Percentiles rank a stretch among this genome's conserved stretches.
phyloP scores from a whole-genome alignment of 2,888 invertebrate species.

The Carpatolechia fugitivella region DNA sequence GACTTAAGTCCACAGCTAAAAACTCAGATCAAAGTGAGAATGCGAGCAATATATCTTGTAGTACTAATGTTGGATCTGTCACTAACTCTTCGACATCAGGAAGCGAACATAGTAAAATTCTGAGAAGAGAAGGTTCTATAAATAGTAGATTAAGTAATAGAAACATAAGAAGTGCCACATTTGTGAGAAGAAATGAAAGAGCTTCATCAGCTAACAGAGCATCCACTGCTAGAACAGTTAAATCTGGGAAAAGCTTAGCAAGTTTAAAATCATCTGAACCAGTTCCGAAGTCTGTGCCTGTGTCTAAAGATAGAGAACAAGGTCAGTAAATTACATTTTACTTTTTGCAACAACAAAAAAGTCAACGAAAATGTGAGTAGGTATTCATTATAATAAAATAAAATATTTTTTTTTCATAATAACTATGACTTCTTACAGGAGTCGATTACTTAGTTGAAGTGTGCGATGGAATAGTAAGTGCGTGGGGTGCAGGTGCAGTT shows the following conservation, averaged over 20 bases:
- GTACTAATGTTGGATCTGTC: conserved; percentile 64
- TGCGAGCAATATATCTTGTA: conserved; percentile 65
- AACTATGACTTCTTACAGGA: conserved; percentile 62
- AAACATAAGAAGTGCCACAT: conserved; percentile 74
- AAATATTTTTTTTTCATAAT: too few species aligned
- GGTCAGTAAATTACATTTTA: conserved; percentile 55
- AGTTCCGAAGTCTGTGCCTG: conserved; percentile 67
- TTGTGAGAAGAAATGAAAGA: conserved; percentile 64
- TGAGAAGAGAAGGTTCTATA: conserved; percentile 62
- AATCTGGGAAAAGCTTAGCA: conserved; percentile 72
- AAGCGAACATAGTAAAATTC: conserved; percentile 61
- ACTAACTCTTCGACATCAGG: conserved; percentile 71
- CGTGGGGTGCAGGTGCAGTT: conserved; percentile 93
- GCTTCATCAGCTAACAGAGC: conserved; percentile 78
- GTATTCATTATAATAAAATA: too few species aligned
- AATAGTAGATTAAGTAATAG: conserved; percentile 59
- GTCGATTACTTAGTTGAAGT: conserved; percentile 95
- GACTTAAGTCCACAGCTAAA: conserved; percentile 46
- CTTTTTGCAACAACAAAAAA: not conserved
- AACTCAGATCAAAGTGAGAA: conserved; percentile 66
- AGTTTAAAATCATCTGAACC: conserved; percentile 72
- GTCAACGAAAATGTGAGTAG: too few species aligned
- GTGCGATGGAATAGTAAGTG: conserved; percentile 88
- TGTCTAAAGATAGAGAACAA: conserved; percentile 84
- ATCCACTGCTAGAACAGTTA: conserved; percentile 80